Conservation (phyloP, 1,140 invertebrate species). For the Apis dorsata region DNA sequence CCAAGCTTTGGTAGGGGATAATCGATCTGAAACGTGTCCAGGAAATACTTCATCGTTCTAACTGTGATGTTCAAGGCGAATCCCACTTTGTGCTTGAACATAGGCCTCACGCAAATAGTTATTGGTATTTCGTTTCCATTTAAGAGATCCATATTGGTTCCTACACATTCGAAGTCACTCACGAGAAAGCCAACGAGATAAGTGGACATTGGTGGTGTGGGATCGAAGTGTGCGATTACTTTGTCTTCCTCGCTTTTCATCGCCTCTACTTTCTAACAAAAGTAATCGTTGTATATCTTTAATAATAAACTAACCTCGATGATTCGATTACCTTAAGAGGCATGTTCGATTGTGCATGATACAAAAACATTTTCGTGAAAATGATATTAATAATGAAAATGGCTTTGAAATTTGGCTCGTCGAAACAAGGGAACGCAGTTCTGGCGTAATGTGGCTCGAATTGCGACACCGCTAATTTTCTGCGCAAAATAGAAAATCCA, state of each 20-base stretch:
- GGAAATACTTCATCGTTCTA: conserved; percentile 89
- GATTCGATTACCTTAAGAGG: conserved; percentile 8
- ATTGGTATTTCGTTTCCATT: conserved; percentile 78
- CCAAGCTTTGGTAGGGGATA: conserved; percentile 92
- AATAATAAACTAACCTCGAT: not conserved
- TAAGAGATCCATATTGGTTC: conserved; percentile 58
- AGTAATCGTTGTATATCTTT: not conserved
- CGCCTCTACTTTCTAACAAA: conserved; percentile 69
- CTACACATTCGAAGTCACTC: conserved; percentile 86
- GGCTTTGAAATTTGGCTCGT: conserved; percentile 94
- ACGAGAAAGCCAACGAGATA: conserved; percentile 90
- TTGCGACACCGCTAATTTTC: conserved; percentile 89
- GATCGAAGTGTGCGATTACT: conserved; percentile 84
- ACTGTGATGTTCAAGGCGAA: conserved; percentile 88
- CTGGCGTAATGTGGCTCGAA: conserved; percentile 92
- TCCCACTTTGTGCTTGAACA: conserved; percentile 86
- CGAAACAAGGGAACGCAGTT: conserved; percentile 94
- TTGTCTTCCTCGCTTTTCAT: conserved; percentile 84
- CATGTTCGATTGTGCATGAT: conserved; percentile 45
- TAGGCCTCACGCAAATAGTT: conserved; percentile 85
- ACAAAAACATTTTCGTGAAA: conserved; percentile 80
- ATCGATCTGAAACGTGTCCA: conserved; percentile 89
- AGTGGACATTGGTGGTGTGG: conserved; percentile 89
- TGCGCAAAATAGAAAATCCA: conserved; percentile 53
- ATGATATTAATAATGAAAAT: conserved; percentile 85